These are phyloP conservation scores for Graphium colonna DNA, from an alignment of 2,888 invertebrate genomes.

Conservation along the genomic window DNA sequence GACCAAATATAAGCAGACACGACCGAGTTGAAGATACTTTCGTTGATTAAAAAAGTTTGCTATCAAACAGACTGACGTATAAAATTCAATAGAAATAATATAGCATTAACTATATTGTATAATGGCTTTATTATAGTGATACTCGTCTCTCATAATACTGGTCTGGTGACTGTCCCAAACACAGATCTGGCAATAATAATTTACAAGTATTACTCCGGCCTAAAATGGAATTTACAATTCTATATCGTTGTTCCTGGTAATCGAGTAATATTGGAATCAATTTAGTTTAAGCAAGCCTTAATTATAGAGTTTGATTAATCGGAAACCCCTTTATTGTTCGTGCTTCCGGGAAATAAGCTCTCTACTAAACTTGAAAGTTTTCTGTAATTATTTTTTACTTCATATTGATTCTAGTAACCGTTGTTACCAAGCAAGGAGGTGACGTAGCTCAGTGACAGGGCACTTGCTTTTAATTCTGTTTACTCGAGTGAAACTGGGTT, in stretches of 20 bases:
- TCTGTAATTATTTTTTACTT: too few species aligned
- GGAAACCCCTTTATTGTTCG: conserved; percentile 9
- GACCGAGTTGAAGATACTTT: not conserved
- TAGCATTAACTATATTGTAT: too few species aligned
- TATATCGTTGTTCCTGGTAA: conserved; percentile 33
- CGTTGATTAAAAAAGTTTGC: not conserved
- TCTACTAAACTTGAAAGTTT: too few species aligned
- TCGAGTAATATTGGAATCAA: conserved; percentile 29
- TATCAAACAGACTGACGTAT: not conserved
- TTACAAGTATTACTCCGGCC: conserved; percentile 38
- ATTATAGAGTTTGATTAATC: conserved; percentile 28
- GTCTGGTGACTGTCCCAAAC: not conserved
- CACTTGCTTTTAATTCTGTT: too few species aligned
- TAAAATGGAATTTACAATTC: conserved; percentile 36
- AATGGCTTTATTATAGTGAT: too few species aligned
- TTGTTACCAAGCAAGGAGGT: too few species aligned
- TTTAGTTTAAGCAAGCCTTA: conserved; percentile 30
- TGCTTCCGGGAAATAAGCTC: too few species aligned
- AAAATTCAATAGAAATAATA: too few species aligned
- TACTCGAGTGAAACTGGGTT: too few species aligned
- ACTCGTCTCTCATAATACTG: not conserved
- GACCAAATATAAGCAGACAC: not conserved
- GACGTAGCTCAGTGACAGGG: too few species aligned
- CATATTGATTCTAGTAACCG: too few species aligned
- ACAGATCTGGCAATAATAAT: conserved; percentile 27